Conservation (phyloP, 2,113 vertebrate genomes). For the Dromiciops gliroides region DNA sequence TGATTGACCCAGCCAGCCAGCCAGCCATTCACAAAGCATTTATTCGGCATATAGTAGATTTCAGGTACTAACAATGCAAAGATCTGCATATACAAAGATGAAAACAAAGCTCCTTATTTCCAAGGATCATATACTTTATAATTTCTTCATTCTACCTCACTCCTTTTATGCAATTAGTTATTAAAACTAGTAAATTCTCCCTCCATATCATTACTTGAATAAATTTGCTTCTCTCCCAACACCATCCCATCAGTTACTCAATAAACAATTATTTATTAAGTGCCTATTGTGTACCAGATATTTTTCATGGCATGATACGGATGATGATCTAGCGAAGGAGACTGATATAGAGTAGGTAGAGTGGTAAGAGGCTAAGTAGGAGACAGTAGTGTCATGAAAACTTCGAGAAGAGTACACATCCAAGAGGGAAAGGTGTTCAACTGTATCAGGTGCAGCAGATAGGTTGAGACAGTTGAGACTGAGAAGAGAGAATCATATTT, state of each 20-base stretch:
- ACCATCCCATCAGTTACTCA: neutral
- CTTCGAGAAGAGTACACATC: neutral
- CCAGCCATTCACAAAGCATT: neutral
- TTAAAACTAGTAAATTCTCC: neutral
- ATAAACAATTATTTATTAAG: neutral
- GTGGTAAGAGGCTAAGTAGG: neutral
- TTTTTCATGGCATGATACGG: neutral
- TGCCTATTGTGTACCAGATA: neutral
- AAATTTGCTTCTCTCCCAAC: neutral
- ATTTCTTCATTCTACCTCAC: neutral
- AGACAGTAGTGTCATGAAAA: neutral
- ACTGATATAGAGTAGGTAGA: neutral
- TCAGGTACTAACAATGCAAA: neutral
- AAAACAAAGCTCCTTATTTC: neutral
- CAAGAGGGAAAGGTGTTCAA: neutral
- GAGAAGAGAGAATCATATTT: neutral
- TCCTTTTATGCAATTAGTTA: neutral
- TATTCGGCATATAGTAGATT: neutral
- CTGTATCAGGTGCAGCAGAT: neutral
- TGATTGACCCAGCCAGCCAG: neutral
- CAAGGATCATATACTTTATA: neutral
- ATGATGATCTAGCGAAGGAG: neutral
- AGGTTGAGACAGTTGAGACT: slow-evolving; percentile 9
- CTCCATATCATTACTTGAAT: neutral
- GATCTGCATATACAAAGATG: neutral